phyloP scores from a whole-genome alignment of 2,797 vertebrate species.

The Gymnoscopelus braueri region DNA sequence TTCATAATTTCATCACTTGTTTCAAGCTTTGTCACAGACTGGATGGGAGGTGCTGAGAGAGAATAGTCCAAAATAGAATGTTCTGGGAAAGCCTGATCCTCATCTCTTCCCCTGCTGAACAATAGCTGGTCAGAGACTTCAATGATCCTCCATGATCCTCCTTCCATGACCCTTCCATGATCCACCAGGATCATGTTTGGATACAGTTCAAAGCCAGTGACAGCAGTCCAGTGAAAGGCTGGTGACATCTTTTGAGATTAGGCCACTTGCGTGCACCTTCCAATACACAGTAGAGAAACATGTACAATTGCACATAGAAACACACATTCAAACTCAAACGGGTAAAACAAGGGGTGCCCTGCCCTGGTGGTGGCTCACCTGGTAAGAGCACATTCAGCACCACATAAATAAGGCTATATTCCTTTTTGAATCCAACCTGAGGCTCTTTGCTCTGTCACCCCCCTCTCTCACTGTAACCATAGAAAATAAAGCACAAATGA shows the following conservation, averaged over 20 bases:
- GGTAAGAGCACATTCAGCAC: too few relatives aligned
- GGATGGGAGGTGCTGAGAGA: conserved; percentile 41
- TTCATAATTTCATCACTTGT: conserved; percentile 30
- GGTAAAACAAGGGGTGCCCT: too few relatives aligned
- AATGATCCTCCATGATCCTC: conserved; percentile 54
- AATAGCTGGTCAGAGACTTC: conserved; percentile 56
- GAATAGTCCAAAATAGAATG: conserved; percentile 72
- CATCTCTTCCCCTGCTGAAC: conserved; percentile 48
- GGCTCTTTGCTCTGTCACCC: too few relatives aligned
- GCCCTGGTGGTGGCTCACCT: too few relatives aligned
- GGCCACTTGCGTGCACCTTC: conserved; percentile 63
- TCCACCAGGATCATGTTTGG: conserved; percentile 58
- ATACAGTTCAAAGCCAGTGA: conserved; percentile 48
- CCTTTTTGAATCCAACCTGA: too few relatives aligned
- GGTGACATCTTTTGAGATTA: conserved; percentile 74
- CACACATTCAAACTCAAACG: conserved; percentile 7
- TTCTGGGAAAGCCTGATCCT: conserved; percentile 55
- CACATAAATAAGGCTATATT: too few relatives aligned
- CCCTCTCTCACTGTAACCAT: too few relatives aligned
- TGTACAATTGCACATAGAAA: conserved; percentile 13
- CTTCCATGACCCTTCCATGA: conserved; percentile 44
- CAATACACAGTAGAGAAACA: background rate
- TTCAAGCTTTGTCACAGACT: conserved; percentile 8
- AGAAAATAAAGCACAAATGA: too few relatives aligned
- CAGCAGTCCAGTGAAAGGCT: conserved; percentile 45